phyloP scores from a whole-genome alignment of 2,888 invertebrate species.

The Cantharis rufa region DNA sequence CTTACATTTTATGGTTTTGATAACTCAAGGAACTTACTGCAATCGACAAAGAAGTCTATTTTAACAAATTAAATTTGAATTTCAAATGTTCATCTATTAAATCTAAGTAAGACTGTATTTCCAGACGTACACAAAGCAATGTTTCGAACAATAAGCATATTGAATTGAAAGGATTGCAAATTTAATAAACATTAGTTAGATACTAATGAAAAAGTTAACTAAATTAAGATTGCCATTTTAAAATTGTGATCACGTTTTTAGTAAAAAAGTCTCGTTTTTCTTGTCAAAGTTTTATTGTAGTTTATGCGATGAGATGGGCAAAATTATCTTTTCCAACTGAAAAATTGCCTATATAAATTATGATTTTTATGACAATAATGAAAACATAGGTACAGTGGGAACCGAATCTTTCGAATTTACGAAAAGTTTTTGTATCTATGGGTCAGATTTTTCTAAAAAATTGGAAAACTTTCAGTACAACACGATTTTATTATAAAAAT shows the following conservation, averaged over 20 bases:
- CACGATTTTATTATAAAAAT: neutral
- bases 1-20: neutral
- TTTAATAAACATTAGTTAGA: neutral
- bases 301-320: neutral
- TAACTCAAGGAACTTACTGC: neutral
- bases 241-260: neutral
- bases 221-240: neutral
- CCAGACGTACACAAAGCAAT: neutral
- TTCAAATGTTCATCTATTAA: neutral
- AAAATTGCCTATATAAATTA: neutral
- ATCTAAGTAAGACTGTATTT: neutral
- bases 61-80: neutral
- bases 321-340: neutral
- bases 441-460: neutral
- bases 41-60: neutral
- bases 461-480: neutral
- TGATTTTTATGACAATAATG: neutral
- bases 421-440: neutral
- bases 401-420: neutral
- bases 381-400: neutral
- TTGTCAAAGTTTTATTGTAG: neutral
- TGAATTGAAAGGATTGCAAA: neutral
- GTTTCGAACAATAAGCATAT: neutral
- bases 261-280: neutral
- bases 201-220: neutral